These are phyloP conservation scores for Diplodus puntazzo DNA, from an alignment of 2,797 vertebrate genomes.

Conservation along the genomic window DNA sequence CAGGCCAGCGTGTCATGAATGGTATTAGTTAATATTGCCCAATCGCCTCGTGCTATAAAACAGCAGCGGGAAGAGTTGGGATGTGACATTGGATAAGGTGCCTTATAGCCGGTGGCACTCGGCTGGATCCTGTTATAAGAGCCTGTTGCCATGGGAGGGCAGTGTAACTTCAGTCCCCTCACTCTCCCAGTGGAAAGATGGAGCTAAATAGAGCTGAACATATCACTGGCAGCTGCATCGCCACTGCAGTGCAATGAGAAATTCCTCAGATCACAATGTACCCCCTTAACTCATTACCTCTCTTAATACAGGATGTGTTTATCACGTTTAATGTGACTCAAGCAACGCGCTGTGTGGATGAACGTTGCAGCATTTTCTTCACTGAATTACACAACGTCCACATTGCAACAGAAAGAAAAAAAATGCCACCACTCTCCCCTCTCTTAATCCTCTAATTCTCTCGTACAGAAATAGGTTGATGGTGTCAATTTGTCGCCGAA, in stretches of 20 bases:
- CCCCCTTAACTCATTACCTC: constrained; percentile 47
- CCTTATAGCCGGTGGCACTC: constrained; percentile 45
- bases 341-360: not conserved
- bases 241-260: constrained; percentile 72
- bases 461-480: constrained; percentile 20
- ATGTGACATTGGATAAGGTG: constrained; percentile 71
- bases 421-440: constrained; percentile 8
- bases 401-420: constrained; percentile 8
- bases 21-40: constrained; percentile 73
- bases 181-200: constrained; percentile 55
- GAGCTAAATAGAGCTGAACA: constrained; percentile 71
- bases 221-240: constrained; percentile 70
- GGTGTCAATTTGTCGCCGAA: constrained; percentile 15
- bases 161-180: constrained; percentile 61
- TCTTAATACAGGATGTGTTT: not conserved
- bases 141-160: constrained; percentile 75
- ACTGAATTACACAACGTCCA: constrained; percentile 32
- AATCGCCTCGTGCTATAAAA: constrained; percentile 68
- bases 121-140: constrained; percentile 53
- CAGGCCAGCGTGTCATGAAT: constrained; percentile 63
- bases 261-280: constrained; percentile 67
- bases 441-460: not conserved
- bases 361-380: constrained; percentile 31
- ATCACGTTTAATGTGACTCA: constrained; percentile 1
- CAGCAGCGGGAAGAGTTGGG: constrained; percentile 38